Evolutionary conservation across 2,797 vertebrate genomes (phyloP).

Genomic region (Scomberomorus guttatus): DNA sequence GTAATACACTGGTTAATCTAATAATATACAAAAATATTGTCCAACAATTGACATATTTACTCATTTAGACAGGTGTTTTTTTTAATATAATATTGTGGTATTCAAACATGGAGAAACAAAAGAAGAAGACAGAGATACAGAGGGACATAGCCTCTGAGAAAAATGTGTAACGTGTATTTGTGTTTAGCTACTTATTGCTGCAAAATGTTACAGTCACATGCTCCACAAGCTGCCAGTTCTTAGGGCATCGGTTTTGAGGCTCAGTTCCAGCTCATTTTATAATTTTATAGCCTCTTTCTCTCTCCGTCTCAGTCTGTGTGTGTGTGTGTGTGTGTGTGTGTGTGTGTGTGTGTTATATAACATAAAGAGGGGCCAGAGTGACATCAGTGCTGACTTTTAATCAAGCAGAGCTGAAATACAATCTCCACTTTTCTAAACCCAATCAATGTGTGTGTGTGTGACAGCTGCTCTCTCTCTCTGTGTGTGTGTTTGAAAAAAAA

Average conservation of each 20-base stretch:
- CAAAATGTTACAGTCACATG: slow-evolving; percentile 10
- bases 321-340: neutral
- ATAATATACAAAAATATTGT: neutral
- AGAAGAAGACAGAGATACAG: neutral
- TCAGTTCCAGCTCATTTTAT: slow-evolving; percentile 39
- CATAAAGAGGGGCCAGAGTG: slow-evolving; percentile 55
- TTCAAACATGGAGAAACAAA: neutral
- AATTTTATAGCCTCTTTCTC: slow-evolving; percentile 34
- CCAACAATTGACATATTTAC: neutral
- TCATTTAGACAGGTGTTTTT: neutral
- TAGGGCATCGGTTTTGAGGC: slow-evolving; percentile 22
- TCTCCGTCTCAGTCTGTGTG: neutral
- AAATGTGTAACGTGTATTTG: neutral
- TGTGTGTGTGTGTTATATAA: slow-evolving; percentile 59
- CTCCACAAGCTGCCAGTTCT: slow-evolving; percentile 15
- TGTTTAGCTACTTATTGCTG: neutral
- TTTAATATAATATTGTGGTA: neutral
- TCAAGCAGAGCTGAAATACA: slow-evolving; percentile 62
- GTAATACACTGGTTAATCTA: neutral
- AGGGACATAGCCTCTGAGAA: neutral
- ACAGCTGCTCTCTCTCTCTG: slow-evolving; percentile 27
- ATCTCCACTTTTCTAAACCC: slow-evolving; percentile 59
- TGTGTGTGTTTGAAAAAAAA: slow-evolving; percentile 15
- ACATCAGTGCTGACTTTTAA: slow-evolving; percentile 71
- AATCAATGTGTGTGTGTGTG: slow-evolving; percentile 43